These are phyloP conservation scores for Vanessa cardui DNA, from an alignment of 2,888 invertebrate species.

Conservation along the genomic window DNA sequence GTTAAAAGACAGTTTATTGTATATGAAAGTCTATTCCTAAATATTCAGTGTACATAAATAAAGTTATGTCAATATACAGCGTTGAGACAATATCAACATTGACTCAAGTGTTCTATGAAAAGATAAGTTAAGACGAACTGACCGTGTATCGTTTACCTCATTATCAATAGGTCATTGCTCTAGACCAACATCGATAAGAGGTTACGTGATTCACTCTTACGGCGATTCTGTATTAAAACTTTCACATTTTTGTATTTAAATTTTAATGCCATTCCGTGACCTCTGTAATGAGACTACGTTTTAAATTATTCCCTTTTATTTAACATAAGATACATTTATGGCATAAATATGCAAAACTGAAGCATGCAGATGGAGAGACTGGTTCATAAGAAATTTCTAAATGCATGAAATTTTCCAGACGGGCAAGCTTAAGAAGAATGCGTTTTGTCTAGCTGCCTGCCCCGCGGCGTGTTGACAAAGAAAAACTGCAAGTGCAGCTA, in stretches of 20 bases:
- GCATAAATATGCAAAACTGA: conserved; percentile 10
- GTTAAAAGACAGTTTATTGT: no score
- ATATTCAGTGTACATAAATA: background rate
- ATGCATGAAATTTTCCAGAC: conserved; percentile 37
- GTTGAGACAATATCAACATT: conserved; percentile 20
- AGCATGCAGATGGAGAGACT: conserved; percentile 7
- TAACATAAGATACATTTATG: background rate
- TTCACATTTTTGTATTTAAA: conserved; percentile 2
- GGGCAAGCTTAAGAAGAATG: conserved; percentile 36
- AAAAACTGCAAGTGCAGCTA: conserved; percentile 40
- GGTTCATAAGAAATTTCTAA: conserved; percentile 30
- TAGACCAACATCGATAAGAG: conserved; percentile 24
- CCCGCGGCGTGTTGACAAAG: conserved; percentile 43
- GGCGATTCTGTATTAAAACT: conserved; percentile 9
- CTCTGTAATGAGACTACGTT: background rate
- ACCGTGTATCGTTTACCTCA: conserved; percentile 25
- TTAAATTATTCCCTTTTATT: background rate
- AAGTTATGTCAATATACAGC: conserved; percentile 2
- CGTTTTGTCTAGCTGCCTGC: conserved; percentile 41
- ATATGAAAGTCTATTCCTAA: background rate
- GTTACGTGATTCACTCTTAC: conserved; percentile 25
- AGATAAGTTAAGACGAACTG: conserved; percentile 26
- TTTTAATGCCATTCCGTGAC: background rate
- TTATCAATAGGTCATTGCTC: conserved; percentile 38
- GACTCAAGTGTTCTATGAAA: conserved; percentile 23